phyloP scores from a whole-genome alignment of 2,797 vertebrate species.

The Spinus olivaceus region DNA sequence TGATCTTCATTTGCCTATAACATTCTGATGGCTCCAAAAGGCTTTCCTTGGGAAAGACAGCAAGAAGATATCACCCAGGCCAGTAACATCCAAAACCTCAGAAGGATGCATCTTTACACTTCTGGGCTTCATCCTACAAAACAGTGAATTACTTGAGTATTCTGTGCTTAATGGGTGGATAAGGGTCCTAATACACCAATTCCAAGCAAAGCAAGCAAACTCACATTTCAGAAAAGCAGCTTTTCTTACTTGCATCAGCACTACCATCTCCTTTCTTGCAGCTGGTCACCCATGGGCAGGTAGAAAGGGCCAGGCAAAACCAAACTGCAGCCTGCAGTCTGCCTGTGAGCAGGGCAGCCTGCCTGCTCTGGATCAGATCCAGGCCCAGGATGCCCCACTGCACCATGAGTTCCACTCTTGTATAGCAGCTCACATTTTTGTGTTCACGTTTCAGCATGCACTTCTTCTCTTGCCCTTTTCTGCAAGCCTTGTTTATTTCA shows the following conservation, averaged over 20 bases:
- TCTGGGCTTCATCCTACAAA: background rate
- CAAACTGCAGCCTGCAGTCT: background rate
- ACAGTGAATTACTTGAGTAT: background rate
- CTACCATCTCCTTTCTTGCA: background rate
- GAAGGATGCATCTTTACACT: background rate
- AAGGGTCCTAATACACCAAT: background rate
- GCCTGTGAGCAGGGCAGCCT: rapidly evolving
- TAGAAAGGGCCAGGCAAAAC: background rate
- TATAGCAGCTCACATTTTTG: background rate
- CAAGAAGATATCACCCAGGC: background rate
- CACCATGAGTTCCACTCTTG: background rate
- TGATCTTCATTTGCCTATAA: background rate
- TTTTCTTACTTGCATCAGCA: background rate
- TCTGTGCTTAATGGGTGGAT: background rate
- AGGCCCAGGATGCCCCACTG: background rate
- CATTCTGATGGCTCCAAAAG: background rate
- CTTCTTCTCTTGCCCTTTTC: background rate
- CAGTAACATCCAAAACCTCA: background rate
- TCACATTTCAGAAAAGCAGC: background rate
- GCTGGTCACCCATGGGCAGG: background rate
- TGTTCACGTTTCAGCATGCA: background rate
- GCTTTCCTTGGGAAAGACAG: background rate
- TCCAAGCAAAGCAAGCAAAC: background rate
- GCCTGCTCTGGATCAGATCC: background rate
- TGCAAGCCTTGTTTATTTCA: constrained; percentile 3